Evolutionary conservation across 2,888 invertebrate genomes (phyloP), one percentile per base, ranked within the genome.

Genomic region (Aplocera efformata): DNA sequence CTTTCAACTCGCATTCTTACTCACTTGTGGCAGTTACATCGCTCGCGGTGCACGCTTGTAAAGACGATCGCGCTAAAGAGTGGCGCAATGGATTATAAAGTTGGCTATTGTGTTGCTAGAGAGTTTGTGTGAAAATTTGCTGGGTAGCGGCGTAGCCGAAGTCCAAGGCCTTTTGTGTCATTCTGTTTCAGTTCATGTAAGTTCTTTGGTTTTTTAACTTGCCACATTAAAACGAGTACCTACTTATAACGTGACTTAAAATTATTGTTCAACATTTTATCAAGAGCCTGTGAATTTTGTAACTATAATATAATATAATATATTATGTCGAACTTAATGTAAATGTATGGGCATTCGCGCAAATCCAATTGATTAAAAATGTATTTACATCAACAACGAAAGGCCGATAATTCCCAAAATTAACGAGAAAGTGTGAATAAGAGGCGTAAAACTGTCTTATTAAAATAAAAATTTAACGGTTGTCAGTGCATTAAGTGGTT

Each of bases 121-220:
- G 56, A 56, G 52, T 50, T 45, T 41, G 48, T 66, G 56, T 64
- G 66, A 65, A 64, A 64, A 66, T 65, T 68, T 72, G 69, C 64
- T 56, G 64, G 60, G 56, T 64, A 56, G 58, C 50, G 54, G 65
- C 62, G 46, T 59, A 63, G 61, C 62, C 73, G 69, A 74, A 80
- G 79, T 80, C 79, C 81, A 82, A 84, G 81, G 80, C 65, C 75
- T 67, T 48, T 56, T 36, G 53, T 67, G 69, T 63, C 64, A 61
- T 67, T 62, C 38, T 59, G 63, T 76, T 74, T 74, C 71, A 64
- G 67, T 67, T 59, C 53, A 60, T 56, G 67, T 68, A 71, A 71
- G 71, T 61, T 66, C 63, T 56, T 17, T 44, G 36, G 30, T 48
- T 34, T 40, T 41, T 50, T 52, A 41, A 31, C 36, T 33, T 48